Conservation (phyloP, 1,140 invertebrate species). For the Drosophila repletoides region DNA sequence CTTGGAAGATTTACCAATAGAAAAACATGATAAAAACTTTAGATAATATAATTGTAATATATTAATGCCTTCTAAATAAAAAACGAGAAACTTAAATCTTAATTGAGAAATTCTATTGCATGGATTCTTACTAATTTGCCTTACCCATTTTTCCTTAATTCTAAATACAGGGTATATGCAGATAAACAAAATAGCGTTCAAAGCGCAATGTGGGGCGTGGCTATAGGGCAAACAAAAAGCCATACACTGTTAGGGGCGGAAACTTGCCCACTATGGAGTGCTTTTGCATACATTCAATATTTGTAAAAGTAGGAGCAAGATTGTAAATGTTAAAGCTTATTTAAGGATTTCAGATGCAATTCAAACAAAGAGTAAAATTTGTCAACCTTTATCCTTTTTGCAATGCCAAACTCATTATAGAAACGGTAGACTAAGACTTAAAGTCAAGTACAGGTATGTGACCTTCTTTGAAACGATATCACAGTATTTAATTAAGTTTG, state of each 20-base stretch:
- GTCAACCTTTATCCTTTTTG: too few species aligned
- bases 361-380: too few species aligned
- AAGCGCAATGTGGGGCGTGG: constrained; percentile 9
- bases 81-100: too few species aligned
- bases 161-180: constrained; percentile 15
- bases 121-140: too few species aligned
- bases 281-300: constrained; percentile 12
- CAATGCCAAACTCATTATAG: constrained; percentile 4
- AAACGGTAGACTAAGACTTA: not conserved
- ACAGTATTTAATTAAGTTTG: constrained; percentile 62
- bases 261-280: constrained; percentile 11
- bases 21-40: too few species aligned
- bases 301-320: constrained; percentile 29
- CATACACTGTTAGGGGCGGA: constrained; percentile 9
- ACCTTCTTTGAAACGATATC: constrained; percentile 47
- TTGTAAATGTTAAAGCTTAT: too few species aligned
- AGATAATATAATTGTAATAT: too few species aligned
- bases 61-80: too few species aligned
- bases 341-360: too few species aligned
- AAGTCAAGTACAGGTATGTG: too few species aligned
- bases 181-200: constrained; percentile 26
- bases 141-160: not conserved
- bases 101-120: too few species aligned
- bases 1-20: too few species aligned
- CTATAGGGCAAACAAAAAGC: constrained; percentile 35